Evolutionary conservation across 2,888 invertebrate genomes (phyloP).

Genomic region (Trachelus stipa): DNA sequence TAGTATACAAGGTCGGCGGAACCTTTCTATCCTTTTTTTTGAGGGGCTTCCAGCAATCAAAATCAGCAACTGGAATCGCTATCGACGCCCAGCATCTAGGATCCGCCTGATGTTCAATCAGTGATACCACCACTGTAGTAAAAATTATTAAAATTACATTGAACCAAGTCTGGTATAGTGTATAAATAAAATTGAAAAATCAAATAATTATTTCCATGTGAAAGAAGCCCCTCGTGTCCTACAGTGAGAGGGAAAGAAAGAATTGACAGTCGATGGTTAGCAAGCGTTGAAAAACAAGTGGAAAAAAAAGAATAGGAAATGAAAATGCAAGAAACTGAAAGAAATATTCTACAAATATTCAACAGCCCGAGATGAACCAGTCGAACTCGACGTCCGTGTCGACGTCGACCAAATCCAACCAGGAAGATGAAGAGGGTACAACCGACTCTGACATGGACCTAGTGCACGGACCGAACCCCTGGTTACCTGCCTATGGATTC

Average conservation of each 20-base stretch:
- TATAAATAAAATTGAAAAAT: too few species aligned
- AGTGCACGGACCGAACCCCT: constrained; percentile 76
- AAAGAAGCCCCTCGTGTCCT: constrained; percentile 31
- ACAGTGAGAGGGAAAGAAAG: constrained; percentile 44
- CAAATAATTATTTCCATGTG: neutral
- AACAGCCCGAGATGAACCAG: constrained; percentile 27
- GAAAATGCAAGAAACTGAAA: constrained; percentile 2
- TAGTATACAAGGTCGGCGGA: neutral
- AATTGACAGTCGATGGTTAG: constrained; percentile 59
- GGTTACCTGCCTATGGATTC: constrained; percentile 84
- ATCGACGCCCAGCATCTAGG: too few species aligned
- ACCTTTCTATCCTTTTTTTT: constrained; percentile 1
- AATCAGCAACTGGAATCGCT: too few species aligned
- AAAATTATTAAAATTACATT: too few species aligned
- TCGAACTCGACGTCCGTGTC: constrained; percentile 34
- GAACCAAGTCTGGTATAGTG: too few species aligned
- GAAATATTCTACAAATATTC: neutral
- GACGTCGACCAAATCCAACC: constrained; percentile 9
- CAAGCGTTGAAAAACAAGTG: constrained; percentile 31
- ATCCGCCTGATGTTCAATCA: too few species aligned
- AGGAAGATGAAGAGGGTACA: constrained; percentile 25
- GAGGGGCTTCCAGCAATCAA: constrained; percentile 1
- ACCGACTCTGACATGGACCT: constrained; percentile 52
- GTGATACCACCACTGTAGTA: too few species aligned
- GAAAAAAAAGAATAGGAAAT: constrained; percentile 18